Evolutionary conservation across 2,797 vertebrate genomes (phyloP).

Genomic region (Lacerta bilineata): DNA sequence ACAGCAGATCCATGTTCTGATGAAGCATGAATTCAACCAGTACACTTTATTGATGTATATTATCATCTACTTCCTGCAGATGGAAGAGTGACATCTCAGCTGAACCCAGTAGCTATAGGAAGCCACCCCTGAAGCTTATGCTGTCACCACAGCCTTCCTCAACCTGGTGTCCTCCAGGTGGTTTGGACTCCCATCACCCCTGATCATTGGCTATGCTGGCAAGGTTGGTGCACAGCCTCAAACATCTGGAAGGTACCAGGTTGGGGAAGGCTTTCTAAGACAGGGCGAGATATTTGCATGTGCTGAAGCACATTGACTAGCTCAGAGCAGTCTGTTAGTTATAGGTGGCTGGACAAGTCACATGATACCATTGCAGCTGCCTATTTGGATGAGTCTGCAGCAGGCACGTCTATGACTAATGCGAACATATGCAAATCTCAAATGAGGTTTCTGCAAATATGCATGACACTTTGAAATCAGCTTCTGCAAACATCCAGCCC

Average conservation of each 20-base stretch:
- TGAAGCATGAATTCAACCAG: not conserved
- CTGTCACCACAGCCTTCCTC: not conserved
- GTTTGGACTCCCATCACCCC: too few relatives aligned
- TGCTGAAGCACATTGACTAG: conserved; percentile 41
- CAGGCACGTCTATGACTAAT: conserved; percentile 58
- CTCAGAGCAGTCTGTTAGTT: not conserved
- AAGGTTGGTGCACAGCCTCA: too few relatives aligned
- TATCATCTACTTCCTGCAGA: not conserved
- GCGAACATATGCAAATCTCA: conserved; percentile 63
- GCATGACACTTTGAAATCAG: conserved; percentile 65
- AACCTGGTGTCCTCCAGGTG: too few relatives aligned
- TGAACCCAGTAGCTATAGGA: not conserved
- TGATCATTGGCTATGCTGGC: too few relatives aligned
- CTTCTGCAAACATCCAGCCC: conserved; percentile 65
- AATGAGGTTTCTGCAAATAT: conserved; percentile 64
- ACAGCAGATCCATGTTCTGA: not conserved
- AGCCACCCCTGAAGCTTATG: not conserved
- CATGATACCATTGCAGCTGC: conserved; percentile 45
- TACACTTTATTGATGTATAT: not conserved
- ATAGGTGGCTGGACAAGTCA: conserved; percentile 32
- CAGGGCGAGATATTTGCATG: not conserved
- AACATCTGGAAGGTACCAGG: too few relatives aligned
- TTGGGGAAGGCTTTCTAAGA: not conserved
- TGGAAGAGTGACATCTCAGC: not conserved
- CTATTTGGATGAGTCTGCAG: conserved; percentile 60